Base-by-base conservation (phyloP, 1,140 invertebrate genomes). In the Daktulosphaira vitifoliae region DNA sequence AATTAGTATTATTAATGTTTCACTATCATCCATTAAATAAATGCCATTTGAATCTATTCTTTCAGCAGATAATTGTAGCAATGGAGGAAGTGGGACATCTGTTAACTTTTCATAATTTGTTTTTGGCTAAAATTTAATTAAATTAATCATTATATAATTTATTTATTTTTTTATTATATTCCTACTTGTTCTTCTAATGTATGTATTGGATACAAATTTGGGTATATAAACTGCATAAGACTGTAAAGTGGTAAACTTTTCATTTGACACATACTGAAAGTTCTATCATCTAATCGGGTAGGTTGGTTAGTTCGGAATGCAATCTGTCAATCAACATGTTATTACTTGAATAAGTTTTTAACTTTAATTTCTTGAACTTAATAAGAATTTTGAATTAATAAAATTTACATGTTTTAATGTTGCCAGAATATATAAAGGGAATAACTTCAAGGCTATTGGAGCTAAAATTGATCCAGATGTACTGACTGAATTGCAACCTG, bases 201-300 rank as follows among this genome's bases (percentile, higher is more conserved):
- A 75, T 96, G 90, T 44, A 99, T 75, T 7, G 92, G 84, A 78
- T 97, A 99, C 38, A 99, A 78, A 76, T 92, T 87, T 9, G 96
- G 96, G 81, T 98, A 96, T 66, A 98, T 82, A 54, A 80, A 80
- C 69, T 92, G 87, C 70, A 98, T 82, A 3, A 99, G 79, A 70
- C 85, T 81, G 56, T 77, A 74, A 16, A 96, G 75, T 18, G 96
- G 94, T 69, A 93, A 74, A 26, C 84, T 85, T 78, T 98, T 98
- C 80, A 96, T 87, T 74, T 89, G 84, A 73, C 92, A 90, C 92
- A 99, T 94, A 48, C 89, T 86, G 72, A 83, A 91, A 2, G 96
- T 85, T 39, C 96, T 81, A 74, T 98, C 93, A 78, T 99, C 96
- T 33, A 97, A 74, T 33, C 89, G 82, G 0, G 92, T 94, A 71